Conservation (phyloP, 2,888 invertebrate genomes). For the Theristus sp. region DNA sequence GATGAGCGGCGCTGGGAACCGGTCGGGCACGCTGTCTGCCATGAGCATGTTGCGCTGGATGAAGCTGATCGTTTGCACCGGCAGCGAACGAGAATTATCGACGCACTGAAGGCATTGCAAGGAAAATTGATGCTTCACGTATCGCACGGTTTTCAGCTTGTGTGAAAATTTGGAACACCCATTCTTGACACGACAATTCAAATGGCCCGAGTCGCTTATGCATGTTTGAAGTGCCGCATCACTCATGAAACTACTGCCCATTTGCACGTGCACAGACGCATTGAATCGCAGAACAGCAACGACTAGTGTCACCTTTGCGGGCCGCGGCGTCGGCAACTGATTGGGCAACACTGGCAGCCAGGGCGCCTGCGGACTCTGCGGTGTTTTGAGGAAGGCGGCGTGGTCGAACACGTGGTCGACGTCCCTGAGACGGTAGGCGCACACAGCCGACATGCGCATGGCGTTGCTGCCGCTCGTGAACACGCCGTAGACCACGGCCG, state of each 20-base stretch:
- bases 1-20: constrained; percentile 60
- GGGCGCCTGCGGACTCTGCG: constrained; percentile 45
- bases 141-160: too few species aligned
- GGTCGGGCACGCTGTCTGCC: constrained; percentile 33
- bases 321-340: constrained; percentile 36
- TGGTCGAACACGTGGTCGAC: constrained; percentile 62
- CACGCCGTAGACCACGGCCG: constrained; percentile 59
- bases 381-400: constrained; percentile 63
- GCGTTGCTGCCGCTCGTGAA: constrained; percentile 78
- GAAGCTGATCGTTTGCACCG: constrained; percentile 20
- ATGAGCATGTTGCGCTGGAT: constrained; percentile 20
- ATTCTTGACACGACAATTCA: too few species aligned
- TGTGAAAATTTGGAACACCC: too few species aligned
- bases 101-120: not conserved
- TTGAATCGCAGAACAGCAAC: too few species aligned
- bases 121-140: constrained; percentile 9
- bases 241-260: too few species aligned
- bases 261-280: too few species aligned
- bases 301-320: constrained; percentile 9
- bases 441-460: constrained; percentile 82
- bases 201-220: too few species aligned
- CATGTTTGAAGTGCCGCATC: too few species aligned
- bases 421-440: constrained; percentile 71
- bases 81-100: constrained; percentile 13
- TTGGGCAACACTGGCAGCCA: constrained; percentile 72